A percentile compares a stretch with the other conserved stretches of the same genome.
Evolutionary conservation across 2,888 invertebrate genomes (phyloP).

Genomic region (Callinectes sapidus): DNA sequence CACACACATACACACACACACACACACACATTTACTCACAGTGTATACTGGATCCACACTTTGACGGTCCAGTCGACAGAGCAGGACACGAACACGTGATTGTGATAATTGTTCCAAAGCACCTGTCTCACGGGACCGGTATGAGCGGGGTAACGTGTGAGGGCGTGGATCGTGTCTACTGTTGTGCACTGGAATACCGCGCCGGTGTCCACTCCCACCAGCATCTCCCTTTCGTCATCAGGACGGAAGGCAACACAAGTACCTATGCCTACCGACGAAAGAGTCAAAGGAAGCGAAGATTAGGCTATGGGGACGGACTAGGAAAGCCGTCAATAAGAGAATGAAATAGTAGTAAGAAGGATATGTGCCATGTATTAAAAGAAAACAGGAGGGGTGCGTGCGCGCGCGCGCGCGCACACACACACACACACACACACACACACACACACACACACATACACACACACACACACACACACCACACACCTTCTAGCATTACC

Average conservation of each 20-base stretch:
- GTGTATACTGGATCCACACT: conserved; percentile 76
- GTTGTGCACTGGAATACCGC: conserved; percentile 93
- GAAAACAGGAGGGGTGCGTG: no score
- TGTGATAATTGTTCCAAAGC: conserved; percentile 77
- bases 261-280: conserved; percentile 82
- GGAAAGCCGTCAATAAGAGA: background rate
- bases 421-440: no score
- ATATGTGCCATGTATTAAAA: no score
- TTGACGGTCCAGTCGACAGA: conserved; percentile 78
- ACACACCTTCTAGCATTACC: conserved; percentile 41
- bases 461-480: no score
- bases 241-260: conserved; percentile 93
- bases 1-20: no score
- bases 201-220: conserved; percentile 97
- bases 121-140: conserved; percentile 77
- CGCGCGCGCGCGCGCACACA: no score
- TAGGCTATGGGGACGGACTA: background rate
- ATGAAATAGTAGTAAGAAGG: no score
- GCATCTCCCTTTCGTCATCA: conserved; percentile 85
- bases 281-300: background rate
- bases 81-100: conserved; percentile 77
- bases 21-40: conserved; percentile 73
- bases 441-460: no score
- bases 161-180: conserved; percentile 75
- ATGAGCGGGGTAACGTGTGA: conserved; percentile 75